Percentiles rank a stretch among this genome's conserved stretches.
Evolutionary conservation across 2,888 invertebrate genomes (phyloP).

Genomic region (Polymixis flavicincta): DNA sequence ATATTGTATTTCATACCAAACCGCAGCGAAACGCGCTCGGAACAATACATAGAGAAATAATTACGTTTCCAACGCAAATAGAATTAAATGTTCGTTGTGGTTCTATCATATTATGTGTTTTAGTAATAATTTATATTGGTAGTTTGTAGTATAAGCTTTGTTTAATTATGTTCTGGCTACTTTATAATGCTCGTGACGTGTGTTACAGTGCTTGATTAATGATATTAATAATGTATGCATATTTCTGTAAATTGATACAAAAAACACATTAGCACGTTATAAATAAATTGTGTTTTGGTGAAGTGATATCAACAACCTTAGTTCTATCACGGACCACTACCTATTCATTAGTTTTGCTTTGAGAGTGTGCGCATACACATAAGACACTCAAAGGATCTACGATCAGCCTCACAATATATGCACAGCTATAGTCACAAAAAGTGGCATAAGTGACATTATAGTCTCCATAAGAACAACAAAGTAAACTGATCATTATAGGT

Average conservation of each 20-base stretch:
- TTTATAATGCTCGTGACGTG: background rate
- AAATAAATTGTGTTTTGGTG: background rate
- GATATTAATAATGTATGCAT: too few relatives aligned
- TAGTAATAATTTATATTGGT: background rate
- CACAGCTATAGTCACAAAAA: background rate
- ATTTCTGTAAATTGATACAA: background rate
- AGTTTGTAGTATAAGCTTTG: background rate
- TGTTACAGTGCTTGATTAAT: background rate
- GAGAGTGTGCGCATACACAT: background rate
- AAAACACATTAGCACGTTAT: background rate
- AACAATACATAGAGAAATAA: conserved; percentile 42
- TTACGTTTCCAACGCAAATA: conserved; percentile 43
- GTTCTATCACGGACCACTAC: background rate
- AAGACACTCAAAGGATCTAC: background rate
- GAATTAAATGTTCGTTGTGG: conserved; percentile 47
- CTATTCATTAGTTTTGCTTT: background rate
- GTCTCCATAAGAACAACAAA: background rate
- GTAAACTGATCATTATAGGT: too few relatives aligned
- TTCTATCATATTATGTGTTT: background rate
- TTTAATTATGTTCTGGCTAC: background rate
- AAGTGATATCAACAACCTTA: background rate
- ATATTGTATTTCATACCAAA: conserved; percentile 21
- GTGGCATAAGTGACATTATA: background rate
- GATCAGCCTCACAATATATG: too few relatives aligned
- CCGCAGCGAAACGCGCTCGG: conserved; percentile 39